Percentiles rank a stretch among this genome's conserved stretches.
Evolutionary conservation across 2,113 vertebrate species (phyloP).

Genomic region (Sterna hirundo): DNA sequence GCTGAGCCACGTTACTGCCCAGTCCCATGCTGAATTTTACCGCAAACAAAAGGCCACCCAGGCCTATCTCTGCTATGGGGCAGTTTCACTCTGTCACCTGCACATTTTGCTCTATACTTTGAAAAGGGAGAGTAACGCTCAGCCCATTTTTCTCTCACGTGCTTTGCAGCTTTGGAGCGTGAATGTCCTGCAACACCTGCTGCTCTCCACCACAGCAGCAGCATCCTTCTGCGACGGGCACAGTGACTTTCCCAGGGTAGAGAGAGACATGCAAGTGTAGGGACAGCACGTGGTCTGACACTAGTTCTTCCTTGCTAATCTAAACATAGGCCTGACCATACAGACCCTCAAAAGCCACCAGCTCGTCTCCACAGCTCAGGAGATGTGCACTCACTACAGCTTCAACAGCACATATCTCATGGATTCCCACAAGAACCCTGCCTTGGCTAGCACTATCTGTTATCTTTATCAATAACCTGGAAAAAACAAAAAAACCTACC

Average conservation of each 20-base stretch:
- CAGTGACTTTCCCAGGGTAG: fast-evolving
- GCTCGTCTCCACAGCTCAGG: background rate
- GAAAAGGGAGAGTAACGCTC: background rate
- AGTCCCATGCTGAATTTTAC: background rate
- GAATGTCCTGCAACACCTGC: background rate
- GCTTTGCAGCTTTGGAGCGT: background rate
- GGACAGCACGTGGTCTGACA: background rate
- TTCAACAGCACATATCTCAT: background rate
- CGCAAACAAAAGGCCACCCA: background rate
- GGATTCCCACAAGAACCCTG: background rate
- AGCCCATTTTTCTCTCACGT: background rate
- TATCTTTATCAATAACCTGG: background rate
- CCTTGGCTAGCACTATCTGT: fast-evolving
- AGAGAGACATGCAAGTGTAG: background rate
- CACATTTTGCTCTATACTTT: background rate
- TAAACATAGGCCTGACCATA: background rate
- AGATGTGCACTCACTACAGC: background rate
- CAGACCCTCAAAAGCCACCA: background rate
- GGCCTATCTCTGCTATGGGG: background rate
- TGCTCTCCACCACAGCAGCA: background rate
- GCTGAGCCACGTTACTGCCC: background rate
- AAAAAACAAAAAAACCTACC: background rate
- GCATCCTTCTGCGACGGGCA: background rate
- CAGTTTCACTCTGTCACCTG: background rate
- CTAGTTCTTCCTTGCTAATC: background rate